phyloP scores from a whole-genome alignment of 2,113 vertebrate species.

The Spea bombifrons region DNA sequence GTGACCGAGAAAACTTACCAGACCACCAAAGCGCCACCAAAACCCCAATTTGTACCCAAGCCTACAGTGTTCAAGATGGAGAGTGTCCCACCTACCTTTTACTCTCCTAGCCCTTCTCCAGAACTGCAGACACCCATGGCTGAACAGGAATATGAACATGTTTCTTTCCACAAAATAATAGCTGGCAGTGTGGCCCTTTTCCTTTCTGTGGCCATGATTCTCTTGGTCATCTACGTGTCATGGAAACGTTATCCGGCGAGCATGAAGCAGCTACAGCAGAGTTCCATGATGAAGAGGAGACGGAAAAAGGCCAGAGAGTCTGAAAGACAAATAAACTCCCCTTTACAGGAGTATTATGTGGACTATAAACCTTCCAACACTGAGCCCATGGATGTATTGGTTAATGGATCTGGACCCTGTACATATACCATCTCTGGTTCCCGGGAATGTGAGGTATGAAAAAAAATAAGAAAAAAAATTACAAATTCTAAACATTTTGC shows the following conservation, averaged over 20 bases:
- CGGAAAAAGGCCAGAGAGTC: conserved; percentile 89
- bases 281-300: conserved; percentile 83
- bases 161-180: conserved; percentile 95
- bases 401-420: conserved; percentile 96
- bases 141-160: conserved; percentile 85
- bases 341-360: conserved; percentile 98
- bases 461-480: conserved; percentile 69
- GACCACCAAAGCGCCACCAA: conserved; percentile 68
- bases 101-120: conserved; percentile 62
- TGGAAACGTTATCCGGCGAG: conserved; percentile 96
- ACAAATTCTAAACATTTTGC: conserved; percentile 66
- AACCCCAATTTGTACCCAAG: conserved; percentile 67
- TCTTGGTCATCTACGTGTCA: conserved; percentile 94
- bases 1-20: conserved; percentile 71
- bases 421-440: conserved; percentile 98
- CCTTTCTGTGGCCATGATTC: conserved; percentile 89
- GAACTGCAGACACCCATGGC: conserved; percentile 69
- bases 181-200: conserved; percentile 92
- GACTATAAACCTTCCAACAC: conserved; percentile 98
- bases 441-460: conserved; percentile 99
- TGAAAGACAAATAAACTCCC: conserved; percentile 88
- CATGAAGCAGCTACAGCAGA: conserved; percentile 92
- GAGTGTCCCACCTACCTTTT: conserved; percentile 58
- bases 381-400: conserved; percentile 96
- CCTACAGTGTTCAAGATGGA: conserved; percentile 74